A percentile compares a stretch with the other conserved stretches of the same genome.
phyloP scores from a whole-genome alignment of 37 sponge, comb jelly and placozoan genomes.

The Agelas oroides region DNA sequence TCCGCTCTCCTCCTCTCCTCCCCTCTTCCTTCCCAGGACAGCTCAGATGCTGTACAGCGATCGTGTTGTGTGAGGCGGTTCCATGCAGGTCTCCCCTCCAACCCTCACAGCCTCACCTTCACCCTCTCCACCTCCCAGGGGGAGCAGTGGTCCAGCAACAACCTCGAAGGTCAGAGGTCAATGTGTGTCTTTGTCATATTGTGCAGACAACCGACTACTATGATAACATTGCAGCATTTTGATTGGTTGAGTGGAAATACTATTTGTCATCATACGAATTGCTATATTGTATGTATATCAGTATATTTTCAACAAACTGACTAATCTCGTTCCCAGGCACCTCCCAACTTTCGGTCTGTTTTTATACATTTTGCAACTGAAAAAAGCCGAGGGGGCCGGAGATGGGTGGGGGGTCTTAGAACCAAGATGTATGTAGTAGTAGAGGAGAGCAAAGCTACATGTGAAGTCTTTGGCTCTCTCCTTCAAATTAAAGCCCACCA shows the following conservation, averaged over 20 bases:
- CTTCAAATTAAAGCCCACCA: not conserved
- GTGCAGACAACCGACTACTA: too few species aligned
- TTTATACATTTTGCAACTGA: too few species aligned
- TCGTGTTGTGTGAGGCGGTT: slow-evolving; percentile 12
- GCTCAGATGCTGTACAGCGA: slow-evolving; percentile 15
- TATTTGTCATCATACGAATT: too few species aligned
- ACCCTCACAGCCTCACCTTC: slow-evolving; percentile 10
- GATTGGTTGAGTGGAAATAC: too few species aligned
- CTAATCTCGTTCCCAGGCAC: too few species aligned
- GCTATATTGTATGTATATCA: too few species aligned
- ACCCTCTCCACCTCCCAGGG: slow-evolving; percentile 22
- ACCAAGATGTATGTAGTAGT: too few species aligned
- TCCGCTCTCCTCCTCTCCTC: not conserved
- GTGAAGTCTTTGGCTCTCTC: not conserved
- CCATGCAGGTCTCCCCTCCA: not conserved
- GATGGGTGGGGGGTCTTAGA: too few species aligned
- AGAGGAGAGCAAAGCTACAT: not conserved
- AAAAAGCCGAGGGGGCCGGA: too few species aligned
- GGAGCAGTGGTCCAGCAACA: slow-evolving; percentile 11
- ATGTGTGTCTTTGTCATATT: not conserved
- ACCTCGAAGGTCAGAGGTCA: slow-evolving; percentile 34
- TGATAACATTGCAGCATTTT: too few species aligned
- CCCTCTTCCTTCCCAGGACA: not conserved
- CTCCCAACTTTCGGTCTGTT: too few species aligned
- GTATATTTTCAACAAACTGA: too few species aligned